These are phyloP conservation scores for Eubasilissa splendida DNA, from an alignment of 2,888 invertebrate genomes.

Conservation along the genomic window DNA sequence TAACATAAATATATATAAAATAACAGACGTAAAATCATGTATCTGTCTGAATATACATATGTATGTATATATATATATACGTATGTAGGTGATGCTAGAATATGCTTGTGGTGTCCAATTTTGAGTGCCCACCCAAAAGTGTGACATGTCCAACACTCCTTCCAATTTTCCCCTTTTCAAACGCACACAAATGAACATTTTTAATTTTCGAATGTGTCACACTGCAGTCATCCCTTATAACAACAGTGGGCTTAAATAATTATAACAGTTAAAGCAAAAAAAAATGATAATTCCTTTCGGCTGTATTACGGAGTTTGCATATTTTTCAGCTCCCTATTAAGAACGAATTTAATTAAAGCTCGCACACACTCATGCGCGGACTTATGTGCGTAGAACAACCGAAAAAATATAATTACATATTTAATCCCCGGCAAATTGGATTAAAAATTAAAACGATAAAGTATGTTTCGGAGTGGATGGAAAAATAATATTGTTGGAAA, in stretches of 20 bases:
- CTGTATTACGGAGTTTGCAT: constrained; percentile 51
- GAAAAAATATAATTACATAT: constrained; percentile 69
- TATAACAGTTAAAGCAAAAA: constrained; percentile 46
- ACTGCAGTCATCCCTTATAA: constrained; percentile 48
- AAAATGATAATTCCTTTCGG: constrained; percentile 47
- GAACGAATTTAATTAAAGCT: constrained; percentile 58
- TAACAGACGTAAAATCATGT: no score
- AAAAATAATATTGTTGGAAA: constrained; percentile 56
- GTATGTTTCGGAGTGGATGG: constrained; percentile 62
- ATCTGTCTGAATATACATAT: no score
- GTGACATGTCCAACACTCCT: background rate
- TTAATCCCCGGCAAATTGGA: constrained; percentile 75
- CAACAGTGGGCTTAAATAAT: constrained; percentile 50
- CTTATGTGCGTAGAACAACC: constrained; percentile 49
- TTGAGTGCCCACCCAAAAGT: background rate
- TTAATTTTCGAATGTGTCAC: constrained; percentile 27
- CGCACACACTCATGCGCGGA: constrained; percentile 53
- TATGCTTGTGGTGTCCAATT: background rate
- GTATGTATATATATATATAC: no score
- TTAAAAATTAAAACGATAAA: constrained; percentile 69
- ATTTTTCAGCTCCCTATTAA: constrained; percentile 56
- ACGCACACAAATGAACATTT: background rate
- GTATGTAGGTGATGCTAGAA: background rate
- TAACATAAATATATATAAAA: no score
- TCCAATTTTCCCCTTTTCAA: background rate